phyloP scores from a whole-genome alignment of 1,140 invertebrate genomes.

The Pantala flavescens region DNA sequence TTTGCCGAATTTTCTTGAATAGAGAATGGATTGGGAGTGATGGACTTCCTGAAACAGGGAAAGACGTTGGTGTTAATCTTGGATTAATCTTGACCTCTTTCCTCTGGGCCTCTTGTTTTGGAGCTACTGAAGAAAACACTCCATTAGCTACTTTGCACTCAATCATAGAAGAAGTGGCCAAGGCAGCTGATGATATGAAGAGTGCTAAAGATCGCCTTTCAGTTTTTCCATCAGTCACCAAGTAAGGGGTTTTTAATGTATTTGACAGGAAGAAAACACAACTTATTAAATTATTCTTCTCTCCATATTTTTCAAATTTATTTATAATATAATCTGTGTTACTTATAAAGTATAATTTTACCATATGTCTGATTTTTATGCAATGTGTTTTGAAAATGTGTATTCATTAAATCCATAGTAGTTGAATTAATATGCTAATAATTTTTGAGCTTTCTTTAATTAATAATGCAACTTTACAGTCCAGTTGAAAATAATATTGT shows the following conservation, averaged over 20 bases:
- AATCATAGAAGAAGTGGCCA: conserved; percentile 39
- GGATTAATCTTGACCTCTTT: neutral
- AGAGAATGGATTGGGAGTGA: conserved; percentile 31
- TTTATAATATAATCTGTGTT: too few relatives aligned
- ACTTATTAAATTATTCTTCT: too few relatives aligned
- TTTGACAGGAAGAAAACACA: too few relatives aligned
- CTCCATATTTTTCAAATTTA: too few relatives aligned
- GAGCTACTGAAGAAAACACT: conserved; percentile 25
- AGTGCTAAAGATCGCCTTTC: conserved; percentile 41
- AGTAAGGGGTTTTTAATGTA: conserved; percentile 26
- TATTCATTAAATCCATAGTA: too few relatives aligned
- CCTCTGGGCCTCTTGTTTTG: conserved; percentile 19
- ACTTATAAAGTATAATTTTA: too few relatives aligned
- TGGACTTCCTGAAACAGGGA: conserved; percentile 25
- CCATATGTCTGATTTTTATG: too few relatives aligned
- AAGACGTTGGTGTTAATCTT: conserved; percentile 27
- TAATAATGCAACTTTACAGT: too few relatives aligned
- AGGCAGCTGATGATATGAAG: conserved; percentile 39
- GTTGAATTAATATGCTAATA: too few relatives aligned
- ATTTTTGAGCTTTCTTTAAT: too few relatives aligned
- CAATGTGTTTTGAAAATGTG: too few relatives aligned
- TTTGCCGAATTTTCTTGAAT: conserved; percentile 32
- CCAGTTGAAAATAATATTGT: too few relatives aligned
- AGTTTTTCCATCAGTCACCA: conserved; percentile 48
- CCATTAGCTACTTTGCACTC: conserved; percentile 36